These are phyloP conservation scores for Bombus confusus DNA, from an alignment of 1,140 invertebrate genomes.

Conservation along the genomic window DNA sequence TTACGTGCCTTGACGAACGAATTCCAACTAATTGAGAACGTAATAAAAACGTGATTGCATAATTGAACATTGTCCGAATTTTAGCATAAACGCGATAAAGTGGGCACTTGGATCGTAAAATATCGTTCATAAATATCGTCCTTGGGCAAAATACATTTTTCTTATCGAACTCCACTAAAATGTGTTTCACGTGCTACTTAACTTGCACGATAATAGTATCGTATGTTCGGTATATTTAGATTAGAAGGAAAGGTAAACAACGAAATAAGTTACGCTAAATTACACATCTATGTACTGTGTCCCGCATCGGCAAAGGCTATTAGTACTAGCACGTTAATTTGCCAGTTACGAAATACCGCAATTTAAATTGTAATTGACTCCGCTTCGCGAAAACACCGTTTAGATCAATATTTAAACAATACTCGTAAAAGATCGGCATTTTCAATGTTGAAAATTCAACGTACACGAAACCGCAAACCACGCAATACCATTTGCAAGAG, in stretches of 20 bases:
- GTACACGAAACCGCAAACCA: background rate
- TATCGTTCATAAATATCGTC: background rate
- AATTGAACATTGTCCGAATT: conserved; percentile 13
- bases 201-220: background rate
- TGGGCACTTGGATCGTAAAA: background rate
- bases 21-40: background rate
- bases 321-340: background rate
- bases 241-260: background rate
- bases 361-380: background rate
- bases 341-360: background rate
- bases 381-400: background rate
- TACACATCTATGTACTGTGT: background rate
- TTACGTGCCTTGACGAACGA: background rate
- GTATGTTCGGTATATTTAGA: background rate
- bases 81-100: background rate
- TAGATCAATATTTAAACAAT: background rate
- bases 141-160: background rate
- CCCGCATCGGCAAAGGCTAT: background rate
- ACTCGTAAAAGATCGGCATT: background rate
- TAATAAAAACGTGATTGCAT: background rate
- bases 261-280: background rate
- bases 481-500: background rate
- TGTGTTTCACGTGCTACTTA: background rate
- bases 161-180: too few species aligned
- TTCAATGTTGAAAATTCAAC: background rate